phyloP scores from a whole-genome alignment of 2,113 vertebrate species.

The Microtus richardsoni region DNA sequence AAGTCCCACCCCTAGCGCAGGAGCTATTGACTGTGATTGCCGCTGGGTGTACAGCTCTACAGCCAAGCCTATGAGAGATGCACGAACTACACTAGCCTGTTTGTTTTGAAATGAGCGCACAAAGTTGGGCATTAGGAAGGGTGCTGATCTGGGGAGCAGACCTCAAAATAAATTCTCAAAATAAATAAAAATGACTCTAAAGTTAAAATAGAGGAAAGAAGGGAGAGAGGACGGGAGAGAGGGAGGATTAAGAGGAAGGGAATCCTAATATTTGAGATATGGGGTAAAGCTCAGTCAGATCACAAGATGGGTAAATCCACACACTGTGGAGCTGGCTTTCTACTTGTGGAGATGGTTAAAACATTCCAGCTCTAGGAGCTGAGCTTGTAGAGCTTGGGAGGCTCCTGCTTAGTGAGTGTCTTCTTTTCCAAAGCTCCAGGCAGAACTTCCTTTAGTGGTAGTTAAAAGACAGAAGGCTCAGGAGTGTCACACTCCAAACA shows the following conservation, averaged over 20 bases:
- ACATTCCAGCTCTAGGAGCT: background rate
- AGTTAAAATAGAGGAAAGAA: background rate
- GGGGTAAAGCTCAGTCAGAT: background rate
- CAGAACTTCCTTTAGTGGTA: background rate
- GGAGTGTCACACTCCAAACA: background rate
- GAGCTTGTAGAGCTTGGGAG: background rate
- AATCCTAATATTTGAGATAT: background rate
- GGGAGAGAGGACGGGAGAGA: background rate
- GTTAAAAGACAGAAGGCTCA: background rate
- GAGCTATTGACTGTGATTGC: background rate
- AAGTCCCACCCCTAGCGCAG: background rate
- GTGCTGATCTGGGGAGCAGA: background rate
- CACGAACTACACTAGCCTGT: background rate
- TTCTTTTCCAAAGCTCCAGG: slow-evolving; percentile 16
- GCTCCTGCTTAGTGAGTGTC: background rate
- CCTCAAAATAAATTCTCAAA: background rate
- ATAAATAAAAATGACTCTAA: background rate
- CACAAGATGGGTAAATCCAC: background rate
- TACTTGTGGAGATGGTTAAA: background rate
- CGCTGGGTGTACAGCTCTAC: background rate
- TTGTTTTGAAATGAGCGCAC: background rate
- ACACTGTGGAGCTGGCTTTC: background rate
- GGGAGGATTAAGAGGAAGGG: background rate
- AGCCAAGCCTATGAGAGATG: background rate
- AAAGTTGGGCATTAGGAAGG: background rate